These are phyloP conservation scores for Sciurus vulgaris DNA, from an alignment of 2,797 vertebrate species.

Conservation along the genomic window DNA sequence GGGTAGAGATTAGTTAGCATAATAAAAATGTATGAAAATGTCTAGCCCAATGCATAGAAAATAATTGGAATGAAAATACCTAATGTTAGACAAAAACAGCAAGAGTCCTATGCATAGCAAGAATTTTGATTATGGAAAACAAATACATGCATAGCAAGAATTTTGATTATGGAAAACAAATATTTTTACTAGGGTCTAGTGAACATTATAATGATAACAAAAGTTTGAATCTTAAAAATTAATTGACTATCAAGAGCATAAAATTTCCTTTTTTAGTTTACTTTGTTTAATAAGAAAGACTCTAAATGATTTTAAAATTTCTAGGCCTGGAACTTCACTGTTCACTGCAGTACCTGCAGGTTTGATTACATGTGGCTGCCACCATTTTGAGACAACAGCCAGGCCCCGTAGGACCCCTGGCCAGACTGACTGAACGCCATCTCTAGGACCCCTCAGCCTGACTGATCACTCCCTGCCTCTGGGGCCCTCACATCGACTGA, in stretches of 20 bases:
- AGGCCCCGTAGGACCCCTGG: too few relatives aligned
- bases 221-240: neutral
- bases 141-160: neutral
- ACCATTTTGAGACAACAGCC: too few relatives aligned
- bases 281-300: constrained; percentile 17
- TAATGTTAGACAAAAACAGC: neutral
- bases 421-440: too few relatives aligned
- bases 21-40: neutral
- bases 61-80: neutral
- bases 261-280: neutral
- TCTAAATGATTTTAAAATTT: neutral
- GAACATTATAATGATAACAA: neutral
- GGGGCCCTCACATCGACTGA: too few relatives aligned
- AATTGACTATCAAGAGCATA: neutral
- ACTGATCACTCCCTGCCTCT: too few relatives aligned
- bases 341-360: too few relatives aligned
- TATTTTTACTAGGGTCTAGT: neutral
- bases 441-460: too few relatives aligned
- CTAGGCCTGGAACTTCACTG: too few relatives aligned
- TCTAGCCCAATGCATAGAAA: neutral
- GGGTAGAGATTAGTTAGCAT: neutral
- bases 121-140: neutral
- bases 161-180: neutral
- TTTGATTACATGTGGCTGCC: too few relatives aligned
- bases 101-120: neutral